These are phyloP conservation scores for Antennarius maculatus DNA, from an alignment of 2,797 vertebrate species.

Conservation along the genomic window DNA sequence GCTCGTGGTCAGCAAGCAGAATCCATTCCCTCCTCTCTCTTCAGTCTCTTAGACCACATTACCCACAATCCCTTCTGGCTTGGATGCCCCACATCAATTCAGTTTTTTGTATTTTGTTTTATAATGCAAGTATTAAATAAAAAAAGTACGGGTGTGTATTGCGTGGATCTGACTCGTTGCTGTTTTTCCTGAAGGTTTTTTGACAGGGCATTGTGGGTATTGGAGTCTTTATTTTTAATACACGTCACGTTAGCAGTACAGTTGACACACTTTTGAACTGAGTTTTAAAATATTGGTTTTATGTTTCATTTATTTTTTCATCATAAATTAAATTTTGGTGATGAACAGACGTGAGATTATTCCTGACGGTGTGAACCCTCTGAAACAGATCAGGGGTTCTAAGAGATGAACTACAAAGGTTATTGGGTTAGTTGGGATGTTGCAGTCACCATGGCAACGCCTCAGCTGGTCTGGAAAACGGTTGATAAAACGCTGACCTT, in stretches of 20 bases:
- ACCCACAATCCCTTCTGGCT: conserved; percentile 45
- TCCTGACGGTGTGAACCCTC: too few relatives aligned
- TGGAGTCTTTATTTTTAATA: conserved; percentile 16
- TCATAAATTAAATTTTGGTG: too few relatives aligned
- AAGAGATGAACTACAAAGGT: too few relatives aligned
- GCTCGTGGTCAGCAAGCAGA: conserved; percentile 98
- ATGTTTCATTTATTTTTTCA: too few relatives aligned
- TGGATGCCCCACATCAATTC: background rate
- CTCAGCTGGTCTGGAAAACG: too few relatives aligned
- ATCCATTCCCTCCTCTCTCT: conserved; percentile 92
- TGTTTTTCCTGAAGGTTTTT: background rate
- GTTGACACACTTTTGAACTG: background rate
- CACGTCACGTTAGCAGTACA: too few relatives aligned
- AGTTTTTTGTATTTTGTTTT: conserved; percentile 26
- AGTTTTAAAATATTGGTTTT: background rate
- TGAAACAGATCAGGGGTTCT: too few relatives aligned
- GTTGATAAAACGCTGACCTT: too few relatives aligned
- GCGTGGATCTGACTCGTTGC: background rate
- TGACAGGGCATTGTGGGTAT: conserved; percentile 38
- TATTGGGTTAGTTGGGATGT: too few relatives aligned
- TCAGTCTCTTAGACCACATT: conserved; percentile 80
- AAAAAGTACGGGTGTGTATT: conserved; percentile 44
- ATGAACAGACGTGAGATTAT: too few relatives aligned
- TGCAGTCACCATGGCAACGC: too few relatives aligned
- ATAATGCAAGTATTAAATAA: conserved; percentile 51